Conservation (phyloP, 1,140 invertebrate genomes). For the Kradibia gibbosae region DNA sequence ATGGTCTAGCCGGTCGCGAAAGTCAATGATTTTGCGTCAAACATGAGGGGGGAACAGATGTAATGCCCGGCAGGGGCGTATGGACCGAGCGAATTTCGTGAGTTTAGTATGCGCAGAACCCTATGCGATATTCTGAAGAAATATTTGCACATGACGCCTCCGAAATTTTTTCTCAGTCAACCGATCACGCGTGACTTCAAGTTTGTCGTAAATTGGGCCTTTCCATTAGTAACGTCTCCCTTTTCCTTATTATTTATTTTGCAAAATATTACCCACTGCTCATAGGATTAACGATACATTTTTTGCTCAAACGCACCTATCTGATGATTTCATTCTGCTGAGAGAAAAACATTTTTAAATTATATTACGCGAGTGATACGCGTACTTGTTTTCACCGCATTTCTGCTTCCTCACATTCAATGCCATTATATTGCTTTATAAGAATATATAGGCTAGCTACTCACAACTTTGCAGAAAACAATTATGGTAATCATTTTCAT, state of each 20-base stretch:
- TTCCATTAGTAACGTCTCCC: background rate
- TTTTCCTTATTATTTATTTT: too few relatives aligned
- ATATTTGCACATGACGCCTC: slow-evolving; percentile 44
- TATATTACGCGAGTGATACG: background rate
- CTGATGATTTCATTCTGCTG: background rate
- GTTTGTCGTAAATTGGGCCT: background rate
- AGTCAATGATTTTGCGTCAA: slow-evolving; percentile 43
- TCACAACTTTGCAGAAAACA: background rate
- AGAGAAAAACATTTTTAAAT: too few relatives aligned
- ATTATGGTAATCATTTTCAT: too few relatives aligned
- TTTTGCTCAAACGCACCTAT: too few relatives aligned
- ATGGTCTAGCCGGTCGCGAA: slow-evolving; percentile 14
- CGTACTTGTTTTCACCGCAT: background rate
- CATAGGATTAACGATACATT: too few relatives aligned
- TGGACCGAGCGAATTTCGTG: background rate
- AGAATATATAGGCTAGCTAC: background rate
- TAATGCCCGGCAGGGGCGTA: slow-evolving; percentile 11
- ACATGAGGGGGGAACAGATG: slow-evolving; percentile 26
- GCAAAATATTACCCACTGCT: too few relatives aligned
- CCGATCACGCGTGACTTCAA: slow-evolving; percentile 25
- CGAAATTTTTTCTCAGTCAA: background rate
- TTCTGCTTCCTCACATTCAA: background rate
- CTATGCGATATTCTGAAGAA: background rate
- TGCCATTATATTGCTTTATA: background rate
- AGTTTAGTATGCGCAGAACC: slow-evolving; percentile 19